Base-by-base conservation (phyloP, 1,140 invertebrate genomes). In the Danaus melanippus region DNA sequence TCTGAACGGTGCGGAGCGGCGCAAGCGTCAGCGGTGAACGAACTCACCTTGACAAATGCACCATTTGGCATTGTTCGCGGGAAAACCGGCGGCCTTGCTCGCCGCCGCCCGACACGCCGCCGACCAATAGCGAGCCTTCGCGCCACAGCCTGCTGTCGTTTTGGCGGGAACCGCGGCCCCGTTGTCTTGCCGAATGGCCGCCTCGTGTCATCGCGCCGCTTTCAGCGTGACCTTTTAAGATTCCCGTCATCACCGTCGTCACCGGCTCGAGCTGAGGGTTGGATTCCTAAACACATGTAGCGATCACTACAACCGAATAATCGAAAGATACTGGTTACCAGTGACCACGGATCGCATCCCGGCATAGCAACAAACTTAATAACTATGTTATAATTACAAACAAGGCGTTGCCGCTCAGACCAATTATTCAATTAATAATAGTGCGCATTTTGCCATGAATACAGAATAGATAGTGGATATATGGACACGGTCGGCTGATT, bases 21-120 rank as follows among this genome's bases (percentile, higher is more conserved):
- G 78, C 78, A 71, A 70, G 79, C 81, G 81, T 78, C 81, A 77
- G 69, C 79, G 83, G 83, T 86, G 83, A 84, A 86, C 83, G 83
- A 84, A 86, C 83, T 86, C 78, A 86, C 83, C 83, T 86, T 86
- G 83, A 86, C 83, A 86, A 86, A 86, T 86, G 83, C 83, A 86
- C 83, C 83, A 86, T 86, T 86, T 84, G 83, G 83, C 83, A 84
- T 86, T 86, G 83, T 86, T 86, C 78, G 83, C 83, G 83, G 83
- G 80, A 86, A 84, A 86, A 86, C 83, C 79, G 80, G 80, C 83
- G 83, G 83, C 83, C 83, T 86, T 86, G 80, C 79, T 74, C 76
- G 67, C 74, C 74, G 64, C 65, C 73, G 69, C 62, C 67, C 74
- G 65, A 60, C 78, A 71, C 67, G 57, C 70, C 54, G 49, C 61